Evolutionary conservation across 2,113 vertebrate species (phyloP), one percentile per base, ranked within the genome.

Genomic region (Boulengeromyrus knoepffleri): DNA sequence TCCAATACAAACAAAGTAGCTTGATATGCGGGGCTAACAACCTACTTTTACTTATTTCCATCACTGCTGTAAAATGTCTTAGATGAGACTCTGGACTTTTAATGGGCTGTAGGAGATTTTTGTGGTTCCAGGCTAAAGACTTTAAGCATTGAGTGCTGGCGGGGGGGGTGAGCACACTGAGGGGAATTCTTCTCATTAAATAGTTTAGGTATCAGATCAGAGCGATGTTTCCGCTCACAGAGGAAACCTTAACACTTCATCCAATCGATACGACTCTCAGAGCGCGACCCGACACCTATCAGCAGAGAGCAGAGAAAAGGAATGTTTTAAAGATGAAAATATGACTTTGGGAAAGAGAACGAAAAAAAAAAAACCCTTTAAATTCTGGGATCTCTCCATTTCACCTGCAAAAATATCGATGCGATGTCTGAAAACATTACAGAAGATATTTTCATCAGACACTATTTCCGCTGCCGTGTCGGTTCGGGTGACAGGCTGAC

Each of bases 261-360:
- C 89, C 36, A 12, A 85, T 85, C 77, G 13, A 85, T 89, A 84
- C 74, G 77, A 80, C 27, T 85, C 77, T 58, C n/a, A 80, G 52
- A 31, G 36, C 24, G 52, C 10, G 85, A 85, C 50, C 24, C 3
- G 15, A 89, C 39, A 24, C 77, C 89, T 15, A 47, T 56, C 49
- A n/a, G 80, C 80, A 62, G 50, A 47, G 49, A 8, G 89, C 19
- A 52, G 77, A 85, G 83, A 56, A 89, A 24, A 36, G 45, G 49
- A 84, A 58, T 15, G 27, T 62, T 42, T 21, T 31, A 58, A 45
- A 88, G 39, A 83, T 42, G 36, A 77, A 89, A 89, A 89, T 84
- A 89, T 85, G 36, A 84, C n/a, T 53, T 47, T 21, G 17, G 17
- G 77, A 77, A 84, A 31, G 7, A 31, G 49, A 58, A 85, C 36